Percentiles rank a stretch among this genome's conserved stretches.
These are phyloP conservation scores for Gallinago jamesoni DNA, from an alignment of 2,113 vertebrate species.

Conservation along the genomic window DNA sequence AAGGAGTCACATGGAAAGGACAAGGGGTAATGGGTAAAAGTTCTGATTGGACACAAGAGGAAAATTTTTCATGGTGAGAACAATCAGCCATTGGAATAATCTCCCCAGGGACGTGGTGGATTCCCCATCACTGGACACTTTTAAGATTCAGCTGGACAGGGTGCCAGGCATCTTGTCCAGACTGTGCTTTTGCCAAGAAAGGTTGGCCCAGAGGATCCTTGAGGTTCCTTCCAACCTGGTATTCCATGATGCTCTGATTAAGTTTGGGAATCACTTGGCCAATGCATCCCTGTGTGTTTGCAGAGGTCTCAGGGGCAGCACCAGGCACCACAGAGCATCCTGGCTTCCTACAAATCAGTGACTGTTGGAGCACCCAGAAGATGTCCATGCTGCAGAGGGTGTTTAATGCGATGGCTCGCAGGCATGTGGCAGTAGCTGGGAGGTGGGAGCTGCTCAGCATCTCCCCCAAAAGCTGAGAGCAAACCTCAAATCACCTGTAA, in stretches of 20 bases:
- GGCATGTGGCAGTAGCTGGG: not conserved
- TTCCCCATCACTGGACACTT: not conserved
- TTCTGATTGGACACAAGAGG: not conserved
- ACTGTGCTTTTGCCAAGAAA: not conserved
- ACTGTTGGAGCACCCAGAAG: rapidly evolving
- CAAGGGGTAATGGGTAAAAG: not conserved
- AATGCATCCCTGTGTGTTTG: not conserved
- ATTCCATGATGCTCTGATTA: not conserved
- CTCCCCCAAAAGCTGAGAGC: not conserved
- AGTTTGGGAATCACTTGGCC: no score
- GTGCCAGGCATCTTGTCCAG: not conserved
- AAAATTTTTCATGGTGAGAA: not conserved
- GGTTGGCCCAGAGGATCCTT: not conserved
- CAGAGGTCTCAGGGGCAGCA: not conserved
- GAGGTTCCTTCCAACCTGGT: not conserved
- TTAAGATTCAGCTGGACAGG: not conserved
- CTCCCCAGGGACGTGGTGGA: not conserved
- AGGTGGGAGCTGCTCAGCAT: not conserved
- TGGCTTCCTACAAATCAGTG: not conserved
- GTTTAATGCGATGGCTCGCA: no score
- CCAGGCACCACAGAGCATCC: not conserved
- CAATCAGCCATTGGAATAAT: not conserved
- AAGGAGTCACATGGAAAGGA: not conserved
- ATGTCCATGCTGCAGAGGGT: not conserved
- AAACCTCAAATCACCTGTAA: not conserved